A percentile compares a stretch with the other conserved stretches of the same genome.
Conservation (phyloP, 1,140 invertebrate species). For the Acromyrmex charruanus region DNA sequence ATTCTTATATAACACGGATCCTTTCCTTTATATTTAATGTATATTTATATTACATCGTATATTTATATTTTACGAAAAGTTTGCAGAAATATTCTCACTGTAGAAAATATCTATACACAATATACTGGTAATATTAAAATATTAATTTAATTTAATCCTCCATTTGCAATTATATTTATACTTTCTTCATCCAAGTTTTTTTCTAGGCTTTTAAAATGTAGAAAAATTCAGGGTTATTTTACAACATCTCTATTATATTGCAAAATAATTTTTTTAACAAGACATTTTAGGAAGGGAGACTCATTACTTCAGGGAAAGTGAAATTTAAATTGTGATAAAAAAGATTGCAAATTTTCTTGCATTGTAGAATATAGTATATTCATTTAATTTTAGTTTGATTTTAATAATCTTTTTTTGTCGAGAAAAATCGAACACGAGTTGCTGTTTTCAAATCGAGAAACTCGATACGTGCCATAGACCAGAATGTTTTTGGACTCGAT, state of each 20-base stretch:
- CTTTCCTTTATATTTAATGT: neutral
- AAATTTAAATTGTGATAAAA: no score
- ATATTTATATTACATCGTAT: neutral
- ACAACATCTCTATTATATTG: no score
- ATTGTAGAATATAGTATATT: no score
- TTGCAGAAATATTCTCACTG: neutral
- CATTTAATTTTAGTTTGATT: neutral
- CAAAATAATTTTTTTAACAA: no score
- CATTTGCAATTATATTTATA: neutral
- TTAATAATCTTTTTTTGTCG: neutral
- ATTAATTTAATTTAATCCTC: neutral
- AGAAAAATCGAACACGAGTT: neutral
- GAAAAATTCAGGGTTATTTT: no score
- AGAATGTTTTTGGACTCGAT: slow-evolving; percentile 2
- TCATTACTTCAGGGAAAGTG: no score
- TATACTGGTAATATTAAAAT: neutral
- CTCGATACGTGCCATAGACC: slow-evolving; percentile 42
- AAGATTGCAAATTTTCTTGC: no score
- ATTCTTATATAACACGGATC: neutral
- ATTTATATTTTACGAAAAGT: neutral
- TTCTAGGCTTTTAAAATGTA: no score
- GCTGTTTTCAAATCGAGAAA: slow-evolving; percentile 46
- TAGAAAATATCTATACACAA: neutral
- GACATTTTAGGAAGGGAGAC: no score
- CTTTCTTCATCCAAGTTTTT: no score